Evolutionary conservation across 2,797 vertebrate genomes (phyloP), one percentile per base, ranked within the genome.

Genomic region (Lacerta viridis): DNA sequence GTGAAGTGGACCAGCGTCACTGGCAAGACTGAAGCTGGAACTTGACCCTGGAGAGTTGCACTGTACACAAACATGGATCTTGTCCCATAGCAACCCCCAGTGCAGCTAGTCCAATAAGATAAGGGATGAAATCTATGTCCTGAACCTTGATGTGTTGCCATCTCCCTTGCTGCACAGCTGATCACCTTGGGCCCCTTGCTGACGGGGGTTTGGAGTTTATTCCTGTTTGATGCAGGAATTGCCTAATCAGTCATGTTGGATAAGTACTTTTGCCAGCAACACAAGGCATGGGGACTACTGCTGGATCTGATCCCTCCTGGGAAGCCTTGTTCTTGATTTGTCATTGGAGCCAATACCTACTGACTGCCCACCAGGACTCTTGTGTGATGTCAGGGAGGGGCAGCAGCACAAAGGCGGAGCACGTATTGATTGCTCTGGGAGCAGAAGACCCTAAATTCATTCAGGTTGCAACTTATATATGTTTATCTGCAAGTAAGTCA

Each of bases 11-110:
- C 59, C 39, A 43, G 20, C 8, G 15, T 43, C 69, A 10, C 18
- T 61, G 50, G 27, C 78, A 71, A 69, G 10, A 13, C 27, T 46
- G 27, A 71, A 10, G 66, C 39, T 64, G 29, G 79, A 33, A 39
- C 79, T 64, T 75, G 46, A 20, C 29, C 41, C 85, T 64, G 7
- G 55, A 46, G 71, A 87, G 71, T 17, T 87, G 59, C 23, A n/a
- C 20, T 75, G 69, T 75, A 64, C 72, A 82, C 68, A 82, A 82
- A 74, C 29, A 72, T 46, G 71, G 86, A 82, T 64, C n/a, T 11
- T 41, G 36, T 25, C 29, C 20, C 39, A 39, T 66, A 87, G 23
- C 79, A 75, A 81, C 46, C 7, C 25, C 13, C 29, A 66, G 59
- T 13, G 17, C 59, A 64, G 17, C 9, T 20, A 20, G 27, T 77